phyloP scores from a whole-genome alignment of 2,113 vertebrate species.

The Myotis davidii region DNA sequence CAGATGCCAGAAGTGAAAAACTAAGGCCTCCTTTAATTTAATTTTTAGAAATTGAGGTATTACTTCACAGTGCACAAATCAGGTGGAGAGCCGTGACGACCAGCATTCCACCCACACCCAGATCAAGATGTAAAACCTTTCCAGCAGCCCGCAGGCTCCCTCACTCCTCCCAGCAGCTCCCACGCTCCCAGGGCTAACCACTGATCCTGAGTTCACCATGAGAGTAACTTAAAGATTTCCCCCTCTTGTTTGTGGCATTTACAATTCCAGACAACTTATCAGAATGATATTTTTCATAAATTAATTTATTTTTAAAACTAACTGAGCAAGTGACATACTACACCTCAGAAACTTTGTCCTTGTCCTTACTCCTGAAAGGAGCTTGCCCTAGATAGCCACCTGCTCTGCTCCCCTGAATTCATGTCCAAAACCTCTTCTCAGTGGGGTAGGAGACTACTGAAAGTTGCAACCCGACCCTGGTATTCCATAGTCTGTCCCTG shows the following conservation, averaged over 20 bases:
- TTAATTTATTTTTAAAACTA: not conserved
- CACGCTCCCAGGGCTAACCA: not conserved
- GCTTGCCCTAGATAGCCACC: not conserved
- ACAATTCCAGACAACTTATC: not conserved
- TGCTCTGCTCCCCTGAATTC: not conserved
- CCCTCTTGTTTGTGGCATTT: not conserved
- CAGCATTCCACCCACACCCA: not conserved
- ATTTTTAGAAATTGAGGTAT: not conserved
- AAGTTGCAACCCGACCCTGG: accelerated
- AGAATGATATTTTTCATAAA: not conserved
- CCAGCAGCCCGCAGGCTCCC: not conserved
- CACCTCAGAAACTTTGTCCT: not conserved
- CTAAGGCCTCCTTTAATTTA: not conserved
- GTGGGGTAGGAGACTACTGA: not conserved
- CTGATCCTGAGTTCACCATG: not conserved
- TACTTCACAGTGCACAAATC: not conserved
- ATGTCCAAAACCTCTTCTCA: not conserved
- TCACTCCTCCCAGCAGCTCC: accelerated
- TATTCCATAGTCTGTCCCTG: not conserved
- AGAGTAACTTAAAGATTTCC: not conserved
- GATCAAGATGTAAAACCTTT: too few relatives aligned
- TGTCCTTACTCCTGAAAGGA: not conserved
- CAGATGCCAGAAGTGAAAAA: not conserved
- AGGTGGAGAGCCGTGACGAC: too few relatives aligned
- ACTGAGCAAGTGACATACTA: not conserved